Evolutionary conservation across 2,113 vertebrate genomes (phyloP).

Genomic region (Orientallactaga bullata): DNA sequence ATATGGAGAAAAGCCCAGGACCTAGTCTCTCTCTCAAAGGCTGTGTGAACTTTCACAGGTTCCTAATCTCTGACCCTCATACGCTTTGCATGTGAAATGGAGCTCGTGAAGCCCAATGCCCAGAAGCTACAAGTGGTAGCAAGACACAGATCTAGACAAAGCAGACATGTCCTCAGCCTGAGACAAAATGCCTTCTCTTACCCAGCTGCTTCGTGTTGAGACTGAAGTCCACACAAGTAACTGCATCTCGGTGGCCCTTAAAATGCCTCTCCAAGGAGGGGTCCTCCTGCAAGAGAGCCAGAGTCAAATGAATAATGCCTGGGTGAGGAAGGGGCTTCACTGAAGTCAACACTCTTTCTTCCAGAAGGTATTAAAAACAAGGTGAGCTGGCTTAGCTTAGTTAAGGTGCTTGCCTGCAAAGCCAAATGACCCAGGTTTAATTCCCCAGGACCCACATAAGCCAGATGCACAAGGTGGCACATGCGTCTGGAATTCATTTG

Average conservation of each 20-base stretch:
- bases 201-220: slow-evolving; percentile 94
- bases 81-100: not conserved
- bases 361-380: not conserved
- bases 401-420: too few relatives aligned
- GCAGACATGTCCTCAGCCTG: not conserved
- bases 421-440: too few relatives aligned
- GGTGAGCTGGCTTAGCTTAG: too few relatives aligned
- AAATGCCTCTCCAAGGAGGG: slow-evolving; percentile 95
- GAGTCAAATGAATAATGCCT: not conserved
- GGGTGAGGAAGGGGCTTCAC: slow-evolving; percentile 6
- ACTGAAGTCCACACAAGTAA: slow-evolving; percentile 96
- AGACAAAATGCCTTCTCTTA: slow-evolving; percentile 80
- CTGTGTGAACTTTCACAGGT: not conserved
- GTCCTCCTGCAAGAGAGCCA: slow-evolving; percentile 90
- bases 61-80: not conserved
- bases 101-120: not conserved
- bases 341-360: not conserved
- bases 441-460: too few relatives aligned
- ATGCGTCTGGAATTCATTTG: too few relatives aligned
- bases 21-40: not conserved
- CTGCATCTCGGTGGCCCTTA: slow-evolving; percentile 94
- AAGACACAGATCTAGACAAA: not conserved
- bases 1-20: not conserved
- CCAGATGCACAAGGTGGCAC: too few relatives aligned
- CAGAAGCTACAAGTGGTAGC: not conserved